These are phyloP conservation scores for Hyperopisus bebe DNA, from an alignment of 2,113 vertebrate genomes.

Conservation along the genomic window DNA sequence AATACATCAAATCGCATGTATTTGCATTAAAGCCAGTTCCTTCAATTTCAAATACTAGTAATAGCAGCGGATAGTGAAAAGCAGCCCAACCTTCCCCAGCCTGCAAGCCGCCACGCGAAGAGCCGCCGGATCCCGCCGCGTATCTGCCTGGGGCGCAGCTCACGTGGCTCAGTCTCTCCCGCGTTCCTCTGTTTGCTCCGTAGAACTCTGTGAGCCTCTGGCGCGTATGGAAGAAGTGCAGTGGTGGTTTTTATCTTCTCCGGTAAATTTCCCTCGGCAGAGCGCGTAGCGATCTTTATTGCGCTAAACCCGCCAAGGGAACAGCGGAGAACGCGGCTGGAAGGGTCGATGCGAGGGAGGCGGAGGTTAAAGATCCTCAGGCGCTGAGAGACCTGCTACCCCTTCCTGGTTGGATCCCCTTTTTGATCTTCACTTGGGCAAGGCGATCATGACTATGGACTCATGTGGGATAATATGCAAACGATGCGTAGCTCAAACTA, in stretches of 20 bases:
- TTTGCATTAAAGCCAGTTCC: neutral
- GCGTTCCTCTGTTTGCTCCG: neutral
- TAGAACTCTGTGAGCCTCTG: neutral
- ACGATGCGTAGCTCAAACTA: neutral
- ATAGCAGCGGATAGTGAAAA: neutral
- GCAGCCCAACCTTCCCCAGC: neutral
- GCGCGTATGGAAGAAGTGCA: neutral
- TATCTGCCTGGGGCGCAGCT: neutral
- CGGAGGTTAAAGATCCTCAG: slow-evolving; percentile 48
- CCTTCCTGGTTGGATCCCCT: neutral
- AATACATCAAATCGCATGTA: neutral
- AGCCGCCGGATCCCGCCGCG: neutral
- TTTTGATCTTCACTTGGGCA: neutral
- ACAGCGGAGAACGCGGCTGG: slow-evolving; percentile 24
- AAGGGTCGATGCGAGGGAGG: slow-evolving; percentile 49
- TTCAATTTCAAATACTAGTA: neutral
- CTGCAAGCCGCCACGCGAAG: neutral
- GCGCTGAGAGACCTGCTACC: slow-evolving; percentile 21
- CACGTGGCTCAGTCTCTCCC: neutral
- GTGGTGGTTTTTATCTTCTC: slow-evolving; percentile 17
- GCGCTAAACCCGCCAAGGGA: slow-evolving; percentile 16
- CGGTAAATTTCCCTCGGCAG: neutral
- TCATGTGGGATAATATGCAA: neutral
- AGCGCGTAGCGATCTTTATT: neutral
- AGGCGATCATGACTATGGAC: neutral